Base-by-base conservation (phyloP, 2,797 vertebrate species). In the Xenopus petersii region DNA sequence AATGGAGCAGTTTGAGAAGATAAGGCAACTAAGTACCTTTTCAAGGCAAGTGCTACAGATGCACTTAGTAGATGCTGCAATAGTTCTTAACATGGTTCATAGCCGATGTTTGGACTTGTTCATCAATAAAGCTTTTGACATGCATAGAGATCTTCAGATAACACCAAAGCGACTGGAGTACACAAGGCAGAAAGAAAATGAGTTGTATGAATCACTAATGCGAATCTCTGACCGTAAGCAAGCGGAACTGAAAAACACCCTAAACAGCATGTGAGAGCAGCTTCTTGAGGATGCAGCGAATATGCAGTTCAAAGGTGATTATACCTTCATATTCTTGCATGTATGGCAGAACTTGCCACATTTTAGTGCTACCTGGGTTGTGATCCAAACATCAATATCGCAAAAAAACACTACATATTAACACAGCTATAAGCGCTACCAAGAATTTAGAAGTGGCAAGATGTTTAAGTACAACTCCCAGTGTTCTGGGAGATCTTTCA, bases 101-200 rank as follows among this genome's bases (percentile, higher is more conserved):
- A 94, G 95, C 74, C 93, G 90, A 80, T 96, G 93, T 85, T 89
- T 99, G 0, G 93, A 99, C 84, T 89, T 96, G 81, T 99, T 98
- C 83, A 99, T 99, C 83, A 96, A 98, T 84, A 96, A 98, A 92
- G 98, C 98, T 12, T 99, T 99, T 9, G 98, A 99, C 88, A 98
- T 99, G 98, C 94, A 97, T 88, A 80, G 98, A 64, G 97, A 99
- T 86, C 88, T 99, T 77, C 98, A 99, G 84, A 98, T 99, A 77
- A 99, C 98, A 0, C 98, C 98, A 0, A 96, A 96, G 73, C 85
- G 97, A 46, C 87, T 99, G 82, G 95, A 99, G 81, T 99, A 99
- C 73, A 98, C 97, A 0, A 91, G 95, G 0, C 93, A 93, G 80
- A 99, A 99, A 87, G 98, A 99, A 86, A 94, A 90, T 0, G 98